phyloP scores from a whole-genome alignment of 2,888 invertebrate genomes.

The Anthophora plumipes region DNA sequence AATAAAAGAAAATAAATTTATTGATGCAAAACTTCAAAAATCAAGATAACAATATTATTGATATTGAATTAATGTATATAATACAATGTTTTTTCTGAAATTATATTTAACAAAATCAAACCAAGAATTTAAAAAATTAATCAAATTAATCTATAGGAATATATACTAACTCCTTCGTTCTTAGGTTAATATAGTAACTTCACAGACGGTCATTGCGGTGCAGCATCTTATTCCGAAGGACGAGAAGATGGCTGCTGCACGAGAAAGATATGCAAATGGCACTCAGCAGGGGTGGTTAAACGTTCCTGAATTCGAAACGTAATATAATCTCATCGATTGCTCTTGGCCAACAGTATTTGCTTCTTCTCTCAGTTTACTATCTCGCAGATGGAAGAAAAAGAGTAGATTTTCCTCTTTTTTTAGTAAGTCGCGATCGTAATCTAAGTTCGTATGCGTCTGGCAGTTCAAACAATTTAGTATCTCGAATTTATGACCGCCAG shows the following conservation, averaged over 20 bases:
- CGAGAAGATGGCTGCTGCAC: conserved; percentile 34
- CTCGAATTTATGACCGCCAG: conserved; percentile 33
- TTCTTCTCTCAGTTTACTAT: conserved; percentile 5
- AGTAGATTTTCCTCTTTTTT: not conserved
- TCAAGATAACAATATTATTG: too few relatives aligned
- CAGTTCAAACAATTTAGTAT: conserved; percentile 39
- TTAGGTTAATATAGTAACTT: conserved; percentile 34
- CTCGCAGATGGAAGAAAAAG: not conserved
- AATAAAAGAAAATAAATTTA: too few relatives aligned
- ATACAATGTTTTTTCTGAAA: too few relatives aligned
- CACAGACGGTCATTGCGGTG: conserved; percentile 26
- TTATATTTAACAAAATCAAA: too few relatives aligned
- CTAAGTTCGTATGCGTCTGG: conserved; percentile 39
- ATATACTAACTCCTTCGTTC: conserved; percentile 7
- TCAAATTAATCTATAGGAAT: too few relatives aligned
- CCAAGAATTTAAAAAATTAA: too few relatives aligned
- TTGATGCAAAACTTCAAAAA: too few relatives aligned
- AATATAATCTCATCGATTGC: conserved; percentile 69
- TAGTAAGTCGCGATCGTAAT: conserved; percentile 32
- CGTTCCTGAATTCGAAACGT: conserved; percentile 69
- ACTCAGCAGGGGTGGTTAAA: conserved; percentile 50
- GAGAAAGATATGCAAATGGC: conserved; percentile 59
- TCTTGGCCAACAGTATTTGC: conserved; percentile 15
- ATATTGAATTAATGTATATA: too few relatives aligned
- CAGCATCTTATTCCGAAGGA: conserved; percentile 47